These are phyloP conservation scores for Cryptotermes secundus DNA, from an alignment of 1,140 invertebrate species.

Conservation along the genomic window DNA sequence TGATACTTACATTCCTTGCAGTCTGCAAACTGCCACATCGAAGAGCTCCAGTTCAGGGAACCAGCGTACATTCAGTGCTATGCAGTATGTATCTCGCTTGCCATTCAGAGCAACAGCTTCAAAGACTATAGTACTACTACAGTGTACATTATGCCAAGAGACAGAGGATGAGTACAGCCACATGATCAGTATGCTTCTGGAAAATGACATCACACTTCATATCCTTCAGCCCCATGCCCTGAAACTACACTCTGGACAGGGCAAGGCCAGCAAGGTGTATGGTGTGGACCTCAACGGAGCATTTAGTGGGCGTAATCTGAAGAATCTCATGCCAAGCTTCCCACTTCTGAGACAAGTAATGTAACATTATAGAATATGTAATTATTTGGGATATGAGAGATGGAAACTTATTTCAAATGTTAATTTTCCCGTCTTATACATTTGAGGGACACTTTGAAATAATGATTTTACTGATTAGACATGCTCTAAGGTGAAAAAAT, in stretches of 20 bases:
- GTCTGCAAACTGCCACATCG: neutral
- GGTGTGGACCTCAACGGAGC: slow-evolving; percentile 49
- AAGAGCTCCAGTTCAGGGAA: slow-evolving; percentile 25
- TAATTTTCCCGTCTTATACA: no score
- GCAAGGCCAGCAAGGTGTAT: slow-evolving; percentile 41
- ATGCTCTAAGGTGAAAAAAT: no score
- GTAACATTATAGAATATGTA: neutral
- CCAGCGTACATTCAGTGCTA: slow-evolving; percentile 43
- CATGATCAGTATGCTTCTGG: slow-evolving; percentile 44
- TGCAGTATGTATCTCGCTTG: slow-evolving; percentile 50
- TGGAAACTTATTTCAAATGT: no score
- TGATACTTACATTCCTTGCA: neutral
- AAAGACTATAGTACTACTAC: slow-evolving; percentile 52
- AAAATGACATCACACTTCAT: slow-evolving; percentile 51
- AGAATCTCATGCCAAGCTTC: slow-evolving; percentile 42
- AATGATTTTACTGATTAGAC: no score
- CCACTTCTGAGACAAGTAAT: slow-evolving; percentile 41
- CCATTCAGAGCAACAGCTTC: slow-evolving; percentile 53
- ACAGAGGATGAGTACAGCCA: slow-evolving; percentile 43
- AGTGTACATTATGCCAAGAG: slow-evolving; percentile 44
- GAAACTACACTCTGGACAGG: neutral
- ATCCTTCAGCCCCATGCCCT: slow-evolving; percentile 45
- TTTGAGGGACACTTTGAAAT: no score
- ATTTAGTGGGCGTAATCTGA: slow-evolving; percentile 46
- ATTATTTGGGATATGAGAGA: no score